Evolutionary conservation across 2,797 vertebrate genomes (phyloP), one percentile per base, ranked within the genome.

Genomic region (Phylloscopus collybita): DNA sequence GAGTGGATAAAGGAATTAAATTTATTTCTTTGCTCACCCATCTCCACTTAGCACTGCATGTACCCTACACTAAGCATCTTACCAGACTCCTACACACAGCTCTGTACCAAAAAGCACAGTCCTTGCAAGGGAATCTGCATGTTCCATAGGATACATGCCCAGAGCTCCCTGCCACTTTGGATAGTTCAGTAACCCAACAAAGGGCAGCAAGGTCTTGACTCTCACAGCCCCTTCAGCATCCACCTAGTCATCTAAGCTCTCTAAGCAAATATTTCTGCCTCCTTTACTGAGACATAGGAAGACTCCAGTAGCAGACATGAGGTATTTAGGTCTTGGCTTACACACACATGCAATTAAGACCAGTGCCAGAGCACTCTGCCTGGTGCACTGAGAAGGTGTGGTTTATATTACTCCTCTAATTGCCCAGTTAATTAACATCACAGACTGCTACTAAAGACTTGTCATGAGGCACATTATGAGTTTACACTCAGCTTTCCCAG

Each of bases 31-130:
- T n/a, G 15, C 25, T 75, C 13, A 20, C 18, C 25, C 38, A 29
- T 19, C 20, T 80, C 38, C 29, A 9, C 17, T 38, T 70, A 26
- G 0, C 25, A 32, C 8, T 70, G 38, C 17, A 3, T 1, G 0
- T 5, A 4, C 8, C 38, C 45, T 50, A 5, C 5, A 1, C 40
- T 23, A 51, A 78, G 45, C 29, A 38, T 45, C 13, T 34, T 15
- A 40, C 16, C 40, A 78, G 40, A 11, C 11, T 34, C 29, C 34
- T n/a, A 47, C 49, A 25, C 17, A 25, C 10, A 62, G 40, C 40
- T 47, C 30, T 36, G 40, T 30, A 44, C 29, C 45, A 85, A 49
- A 66, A 78, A 21, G 12, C 10, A 70, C 1, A 2, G 11, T 30
- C 50, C 9, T 47, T 29, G 32, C 29, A 38, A 13, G 16, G 16